Conservation (phyloP, 2,797 vertebrate genomes). For the Nyctibius grandis region DNA sequence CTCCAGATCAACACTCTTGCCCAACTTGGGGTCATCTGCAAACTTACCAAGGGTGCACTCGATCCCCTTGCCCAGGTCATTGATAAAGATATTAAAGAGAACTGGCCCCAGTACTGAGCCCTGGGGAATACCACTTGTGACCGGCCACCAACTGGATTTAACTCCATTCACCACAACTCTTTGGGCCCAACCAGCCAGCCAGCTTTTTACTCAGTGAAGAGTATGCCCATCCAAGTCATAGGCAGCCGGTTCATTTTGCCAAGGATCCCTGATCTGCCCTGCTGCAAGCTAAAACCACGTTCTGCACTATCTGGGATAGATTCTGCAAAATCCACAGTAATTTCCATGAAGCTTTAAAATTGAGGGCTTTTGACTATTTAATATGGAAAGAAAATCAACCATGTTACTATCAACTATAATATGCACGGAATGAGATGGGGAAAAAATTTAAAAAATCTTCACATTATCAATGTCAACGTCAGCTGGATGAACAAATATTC, state of each 20-base stretch:
- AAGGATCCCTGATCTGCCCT: not conserved
- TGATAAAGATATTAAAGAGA: too few species aligned
- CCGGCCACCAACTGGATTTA: too few species aligned
- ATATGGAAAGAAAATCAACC: not conserved
- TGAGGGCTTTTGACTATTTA: not conserved
- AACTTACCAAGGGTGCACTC: too few species aligned
- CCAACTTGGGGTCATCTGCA: too few species aligned
- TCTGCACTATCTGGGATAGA: not conserved
- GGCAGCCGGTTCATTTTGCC: not conserved
- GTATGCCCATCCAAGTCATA: too few species aligned
- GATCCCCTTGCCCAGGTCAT: too few species aligned
- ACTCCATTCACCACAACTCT: too few species aligned
- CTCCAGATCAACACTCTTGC: too few species aligned
- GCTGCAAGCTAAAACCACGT: not conserved
- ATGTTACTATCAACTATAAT: not conserved
- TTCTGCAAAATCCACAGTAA: not conserved
- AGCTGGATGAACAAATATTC: not conserved
- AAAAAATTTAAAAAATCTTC: not conserved
- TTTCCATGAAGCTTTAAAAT: not conserved
- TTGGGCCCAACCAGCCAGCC: too few species aligned
- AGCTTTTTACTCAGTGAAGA: too few species aligned
- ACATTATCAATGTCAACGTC: not conserved
- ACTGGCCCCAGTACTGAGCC: too few species aligned
- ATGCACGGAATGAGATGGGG: rapidly evolving
- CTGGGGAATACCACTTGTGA: too few species aligned